Base-by-base conservation (phyloP, 2,888 invertebrate species). In the Auanema freiburgensis region DNA sequence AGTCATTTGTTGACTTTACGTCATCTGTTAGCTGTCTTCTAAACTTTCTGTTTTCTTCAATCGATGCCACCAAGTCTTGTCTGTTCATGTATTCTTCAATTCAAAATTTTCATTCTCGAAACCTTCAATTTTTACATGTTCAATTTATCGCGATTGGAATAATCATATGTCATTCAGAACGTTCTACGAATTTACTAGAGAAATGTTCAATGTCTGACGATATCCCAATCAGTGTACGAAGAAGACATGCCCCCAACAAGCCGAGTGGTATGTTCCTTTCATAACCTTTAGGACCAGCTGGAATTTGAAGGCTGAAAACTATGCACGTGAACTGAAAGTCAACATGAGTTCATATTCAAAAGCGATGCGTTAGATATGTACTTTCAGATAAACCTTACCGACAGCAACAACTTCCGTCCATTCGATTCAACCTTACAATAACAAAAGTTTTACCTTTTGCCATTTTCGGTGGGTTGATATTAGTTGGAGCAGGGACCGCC, bases 341-440 rank as follows among this genome's bases (percentile, higher is more conserved):
- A 33, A 33, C 33, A 33, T 8, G 8, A 33, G 33, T 33, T 33
- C 33, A 33, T 33, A 33, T 33, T 33, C 33, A 33, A 8, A 33
- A n/a, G n/a, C n/a, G n/a, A 33, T 33, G 8, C 33, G 33, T 33
- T 33, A n/a, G n/a, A n/a, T n/a, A n/a, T n/a, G 33, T 33, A 33
- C 33, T 63, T 67, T 52, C 54, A 70, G 74, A 72, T 43, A 54
- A 67, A 1, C 57, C 67, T 12, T 79, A 76, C 74, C 66, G 71
- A 24, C 79, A 79, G 53, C 79, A 79, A 55, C 63, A 61, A 6
- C 69, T 77, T 8, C 57, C 66, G 0, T 66, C 77, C 0, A 64
- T 68, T 42, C 75, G 79, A 12, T 74, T 76, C 0, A 63, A 70
- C 23, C 65, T 72, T 43, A 74, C 63, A 16, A 58, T 72, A 2